Evolutionary conservation across 2,113 vertebrate species (phyloP).

Genomic region (Ceuthmochares aereus): DNA sequence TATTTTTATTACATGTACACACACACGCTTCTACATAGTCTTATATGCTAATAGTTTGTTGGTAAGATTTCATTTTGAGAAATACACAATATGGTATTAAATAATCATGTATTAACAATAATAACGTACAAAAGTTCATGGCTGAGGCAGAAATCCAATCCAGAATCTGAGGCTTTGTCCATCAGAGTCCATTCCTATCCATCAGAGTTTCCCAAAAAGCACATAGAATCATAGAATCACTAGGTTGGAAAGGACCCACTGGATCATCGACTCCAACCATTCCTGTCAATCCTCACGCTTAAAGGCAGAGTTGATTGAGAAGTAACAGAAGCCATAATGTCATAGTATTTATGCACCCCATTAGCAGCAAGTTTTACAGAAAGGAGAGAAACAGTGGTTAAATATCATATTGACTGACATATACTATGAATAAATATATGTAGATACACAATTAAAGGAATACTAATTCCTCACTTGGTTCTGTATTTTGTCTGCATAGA

Average conservation of each 20-base stretch:
- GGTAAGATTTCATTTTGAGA: not conserved
- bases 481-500: not conserved
- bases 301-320: not conserved
- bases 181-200: not conserved
- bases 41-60: not conserved
- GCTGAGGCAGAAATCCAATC: not conserved
- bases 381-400: not conserved
- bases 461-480: not conserved
- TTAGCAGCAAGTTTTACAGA: not conserved
- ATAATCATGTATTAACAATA: not conserved
- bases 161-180: not conserved
- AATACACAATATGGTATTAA: not conserved
- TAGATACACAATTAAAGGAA: not conserved
- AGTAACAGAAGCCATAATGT: not conserved
- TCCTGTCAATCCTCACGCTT: not conserved
- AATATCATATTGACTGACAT: not conserved
- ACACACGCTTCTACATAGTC: not conserved
- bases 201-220: not conserved
- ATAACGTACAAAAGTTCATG: rapidly evolving
- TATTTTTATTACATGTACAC: not conserved
- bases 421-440: not conserved
- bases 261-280: too few species aligned
- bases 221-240: too few species aligned
- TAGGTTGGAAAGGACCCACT: too few species aligned
- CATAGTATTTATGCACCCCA: rapidly evolving